Evolutionary conservation across 2,888 invertebrate species (phyloP), one percentile per base, ranked within the genome.

Genomic region (Apamea monoglypha): DNA sequence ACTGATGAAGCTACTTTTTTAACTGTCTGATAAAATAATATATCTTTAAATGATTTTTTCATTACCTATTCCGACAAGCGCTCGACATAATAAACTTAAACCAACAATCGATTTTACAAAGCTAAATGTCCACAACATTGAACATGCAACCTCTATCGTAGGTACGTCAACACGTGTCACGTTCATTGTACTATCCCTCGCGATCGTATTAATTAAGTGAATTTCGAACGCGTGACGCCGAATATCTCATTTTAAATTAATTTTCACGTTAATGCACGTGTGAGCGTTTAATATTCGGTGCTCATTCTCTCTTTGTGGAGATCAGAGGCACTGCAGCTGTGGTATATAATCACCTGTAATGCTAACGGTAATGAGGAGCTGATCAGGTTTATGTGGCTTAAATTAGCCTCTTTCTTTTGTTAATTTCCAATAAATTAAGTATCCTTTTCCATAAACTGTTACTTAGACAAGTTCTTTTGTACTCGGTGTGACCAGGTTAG

Each of bases 221-320:
- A 84, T 84, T 75, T 79, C 56, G 72, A 87, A 69, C 63, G 70
- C 73, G 59, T 69, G 72, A 40, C 71, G 36, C 47, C 2, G 47
- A 76, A 79, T 73, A 78, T 72, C 64, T 70, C 87, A 67, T 73
- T 87, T 67, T 68, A 79, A 79, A 79, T 84, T 79, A 84, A 87
- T 80, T 76, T 74, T 40, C 75, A 44, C 66, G 73, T 75, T 47
- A 66, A 73, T 70, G 32, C 50, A 32, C 36, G 83, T 29, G 32
- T 64, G 29, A 32, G 16, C 16, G n/a, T 29, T 77, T 77, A 53
- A 64, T 63, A 63, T 66, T 47, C 29, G 14, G 25, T 67, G 44
- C 67, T 73, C 29, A 75, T 77, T 74, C 56, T 36, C 56, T 25
- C 10, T 59, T 63, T 50, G 47, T 69, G 25, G 29, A 47, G 29